A percentile compares a stretch with the other conserved stretches of the same genome.
Evolutionary conservation across 92 coral and sea anemone species (phyloP).

Genomic region (Zoanthus solanderi): DNA sequence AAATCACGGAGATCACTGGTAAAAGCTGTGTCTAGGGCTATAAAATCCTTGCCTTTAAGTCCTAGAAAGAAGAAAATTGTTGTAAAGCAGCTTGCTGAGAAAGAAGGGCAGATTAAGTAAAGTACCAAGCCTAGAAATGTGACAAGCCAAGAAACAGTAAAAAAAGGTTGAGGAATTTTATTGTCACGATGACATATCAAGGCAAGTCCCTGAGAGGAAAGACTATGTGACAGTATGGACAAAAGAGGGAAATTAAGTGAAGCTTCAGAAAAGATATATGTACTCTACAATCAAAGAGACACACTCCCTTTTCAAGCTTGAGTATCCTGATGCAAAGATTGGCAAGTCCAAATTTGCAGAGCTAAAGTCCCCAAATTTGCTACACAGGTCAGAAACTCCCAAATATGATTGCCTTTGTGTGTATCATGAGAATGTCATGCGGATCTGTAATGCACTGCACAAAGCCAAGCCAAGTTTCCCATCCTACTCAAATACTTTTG

Average conservation of each 20-base stretch:
- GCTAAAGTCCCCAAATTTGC: conserved; percentile 64
- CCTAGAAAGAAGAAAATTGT: conserved; percentile 63
- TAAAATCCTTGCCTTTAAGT: conserved; percentile 1
- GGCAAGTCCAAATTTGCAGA: conserved; percentile 67
- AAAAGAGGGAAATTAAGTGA: conserved; percentile 47
- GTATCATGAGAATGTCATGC: conserved; percentile 61
- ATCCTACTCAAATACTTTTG: conserved; percentile 58
- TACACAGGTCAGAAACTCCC: conserved; percentile 68
- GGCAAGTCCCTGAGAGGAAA: conserved; percentile 65
- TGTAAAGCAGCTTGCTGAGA: conserved; percentile 56
- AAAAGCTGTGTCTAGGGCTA: too few species aligned
- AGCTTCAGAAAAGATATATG: conserved; percentile 66
- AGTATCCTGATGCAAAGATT: conserved; percentile 59
- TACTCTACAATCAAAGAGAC: conserved; percentile 49
- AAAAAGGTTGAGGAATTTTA: conserved; percentile 47
- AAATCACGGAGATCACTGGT: too few species aligned
- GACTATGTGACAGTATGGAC: conserved; percentile 61
- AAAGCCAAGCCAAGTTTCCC: conserved; percentile 57
- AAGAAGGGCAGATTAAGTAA: conserved; percentile 60
- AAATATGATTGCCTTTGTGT: background rate
- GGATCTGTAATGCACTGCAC: conserved; percentile 58
- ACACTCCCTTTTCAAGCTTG: conserved; percentile 63
- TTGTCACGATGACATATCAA: conserved; percentile 54
- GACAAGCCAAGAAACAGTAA: conserved; percentile 52
- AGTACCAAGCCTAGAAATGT: conserved; percentile 59